These are phyloP conservation scores for Spialia ferax DNA, from an alignment of 2,888 invertebrate genomes.

Conservation along the genomic window DNA sequence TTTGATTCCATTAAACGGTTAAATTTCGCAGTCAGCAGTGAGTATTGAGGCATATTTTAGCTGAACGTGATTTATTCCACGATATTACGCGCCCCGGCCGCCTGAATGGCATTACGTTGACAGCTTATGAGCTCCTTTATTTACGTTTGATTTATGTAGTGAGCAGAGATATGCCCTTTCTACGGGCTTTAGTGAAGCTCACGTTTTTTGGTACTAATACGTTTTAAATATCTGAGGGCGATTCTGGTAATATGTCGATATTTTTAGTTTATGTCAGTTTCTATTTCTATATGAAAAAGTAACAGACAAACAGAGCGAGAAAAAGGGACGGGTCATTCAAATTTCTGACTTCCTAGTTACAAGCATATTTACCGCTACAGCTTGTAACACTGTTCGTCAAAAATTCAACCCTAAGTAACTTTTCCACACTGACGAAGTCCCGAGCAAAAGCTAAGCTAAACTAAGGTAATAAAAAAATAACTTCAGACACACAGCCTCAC, in stretches of 20 bases:
- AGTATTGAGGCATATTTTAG: conserved; percentile 81
- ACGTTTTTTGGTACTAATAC: conserved; percentile 15
- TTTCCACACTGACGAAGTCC: too few relatives aligned
- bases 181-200: conserved; percentile 47
- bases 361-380: too few relatives aligned
- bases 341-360: too few relatives aligned
- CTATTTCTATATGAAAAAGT: too few relatives aligned
- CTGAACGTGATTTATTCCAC: conserved; percentile 78
- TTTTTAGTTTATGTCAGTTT: too few relatives aligned
- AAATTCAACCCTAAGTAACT: too few relatives aligned
- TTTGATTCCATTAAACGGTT: conserved; percentile 49
- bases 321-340: too few relatives aligned
- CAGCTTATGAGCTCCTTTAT: conserved; percentile 84
- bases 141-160: conserved; percentile 84
- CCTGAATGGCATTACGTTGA: conserved; percentile 83
- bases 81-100: conserved; percentile 81
- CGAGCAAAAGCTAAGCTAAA: too few relatives aligned
- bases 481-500: too few relatives aligned
- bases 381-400: too few relatives aligned
- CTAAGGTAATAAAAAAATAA: too few relatives aligned
- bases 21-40: conserved; percentile 77
- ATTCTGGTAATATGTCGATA: background rate
- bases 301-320: too few relatives aligned
- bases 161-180: conserved; percentile 58
- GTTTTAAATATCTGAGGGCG: background rate